Base-by-base conservation (phyloP, 2,113 vertebrate genomes). In the Hyperopisus bebe region DNA sequence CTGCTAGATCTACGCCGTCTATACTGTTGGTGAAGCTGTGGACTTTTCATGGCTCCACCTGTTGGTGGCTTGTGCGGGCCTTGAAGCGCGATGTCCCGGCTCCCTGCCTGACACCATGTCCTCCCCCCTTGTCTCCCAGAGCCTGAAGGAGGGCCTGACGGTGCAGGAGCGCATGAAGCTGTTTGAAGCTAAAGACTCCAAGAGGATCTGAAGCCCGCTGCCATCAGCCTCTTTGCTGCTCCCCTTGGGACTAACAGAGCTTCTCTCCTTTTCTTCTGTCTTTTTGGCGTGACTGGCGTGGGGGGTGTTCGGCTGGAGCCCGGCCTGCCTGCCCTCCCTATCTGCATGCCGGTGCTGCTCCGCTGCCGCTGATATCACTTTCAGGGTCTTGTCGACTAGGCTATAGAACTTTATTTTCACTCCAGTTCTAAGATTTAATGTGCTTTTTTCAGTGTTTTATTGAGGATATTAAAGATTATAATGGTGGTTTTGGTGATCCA, bases 121-220 rank as follows among this genome's bases (percentile, higher is more conserved):
- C 88, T 15, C 27, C 31, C 50, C 46, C 27, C 0, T 92, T 86
- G 91, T 44, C 35, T 39, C 42, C 55, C 96, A 99, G 98, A 99
- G 98, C 96, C 97, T 99, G 93, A 99, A 99, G 93, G 98, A 99
- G 96, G 98, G 98, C 94, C 95, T 99, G 92, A 99, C 97, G 0
- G 97, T 99, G 93, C 98, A 99, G 94, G 98, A 99, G 91, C 95
- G 98, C 93, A 96, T 98, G 96, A 99, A 99, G 96, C 97, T 99
- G 93, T 99, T 99, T 93, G 98, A 99, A 97, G 96, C 97, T 94
- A 98, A 97, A 96, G 97, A 98, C 96, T 97, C 97, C 94, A 97
- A 97, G 96, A 98, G 96, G 95, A 97, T 98, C 93, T 99, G 95
- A 96, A 92, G 9, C 90, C 93, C 62, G 87, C 47, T 66, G 24